Evolutionary conservation across 2,888 invertebrate species (phyloP), one percentile per base, ranked within the genome.

Genomic region (Stenurella melanura): DNA sequence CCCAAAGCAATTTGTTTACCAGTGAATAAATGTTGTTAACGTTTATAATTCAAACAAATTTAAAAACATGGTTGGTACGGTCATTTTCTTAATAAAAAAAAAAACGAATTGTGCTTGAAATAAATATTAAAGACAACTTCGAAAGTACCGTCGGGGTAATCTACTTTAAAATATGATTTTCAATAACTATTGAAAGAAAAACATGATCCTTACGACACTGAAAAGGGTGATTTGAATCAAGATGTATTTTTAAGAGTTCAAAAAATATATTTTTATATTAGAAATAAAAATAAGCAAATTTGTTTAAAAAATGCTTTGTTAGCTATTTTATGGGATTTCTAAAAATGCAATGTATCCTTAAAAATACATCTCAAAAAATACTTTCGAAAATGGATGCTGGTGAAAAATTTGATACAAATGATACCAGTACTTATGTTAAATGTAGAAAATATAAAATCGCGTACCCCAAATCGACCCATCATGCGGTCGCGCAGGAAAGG

Each of bases 401-500:
- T 63, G 63, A 34, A 18, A 10, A 63, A 63, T 61, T 30, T 63
- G 63, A 63, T 17, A 30, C 17, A 63, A 63, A 63, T 63, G 63
- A 63, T 63, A 63, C 63, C 34, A 63, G 30, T 30, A 74, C 30
- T 57, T 69, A 69, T 71, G 61, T 70, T 50, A 68, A 26, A 56
- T 30, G 64, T 17, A 75, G 38, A 76, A 71, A 63, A 77, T 74
- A 76, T 57, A 78, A 77, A 73, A 56, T 87, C 91, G 91, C 91
- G 93, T 94, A 95, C 95, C 94, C 94, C 94, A 92, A 94, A 95
- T 92, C 95, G 95, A 92, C 96, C 96, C 95, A 96, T 95, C 92
- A 96, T 94, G 92, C 96, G 94, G 92, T 96, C 96, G 91, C 96
- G 94, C 87, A 96, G 93, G 93, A 96, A 96, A 86, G 96, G 95